Conservation (phyloP, 2,888 invertebrate genomes). For the Andrena minutula region DNA sequence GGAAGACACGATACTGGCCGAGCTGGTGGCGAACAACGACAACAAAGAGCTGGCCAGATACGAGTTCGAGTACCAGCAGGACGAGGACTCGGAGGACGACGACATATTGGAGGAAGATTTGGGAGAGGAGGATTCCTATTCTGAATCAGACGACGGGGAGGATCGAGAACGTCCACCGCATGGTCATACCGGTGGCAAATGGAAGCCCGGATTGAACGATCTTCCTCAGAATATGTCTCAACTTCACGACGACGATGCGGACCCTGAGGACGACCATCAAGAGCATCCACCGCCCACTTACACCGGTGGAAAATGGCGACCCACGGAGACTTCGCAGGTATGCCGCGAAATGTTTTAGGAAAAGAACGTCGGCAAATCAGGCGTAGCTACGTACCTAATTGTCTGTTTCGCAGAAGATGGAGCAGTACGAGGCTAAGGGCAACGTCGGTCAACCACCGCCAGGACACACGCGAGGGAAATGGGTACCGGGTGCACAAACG, state of each 20-base stretch:
- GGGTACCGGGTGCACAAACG: constrained; percentile 89
- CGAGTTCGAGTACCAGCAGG: constrained; percentile 78
- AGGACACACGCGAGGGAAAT: constrained; percentile 92
- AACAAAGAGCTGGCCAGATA: constrained; percentile 76
- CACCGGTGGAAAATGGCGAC: constrained; percentile 89
- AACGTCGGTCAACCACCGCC: constrained; percentile 86
- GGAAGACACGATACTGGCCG: constrained; percentile 79
- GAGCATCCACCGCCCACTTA: constrained; percentile 86
- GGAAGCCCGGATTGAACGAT: constrained; percentile 88
- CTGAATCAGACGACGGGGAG: constrained; percentile 87
- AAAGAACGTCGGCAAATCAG: background rate
- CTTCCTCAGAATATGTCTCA: constrained; percentile 75
- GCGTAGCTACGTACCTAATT: background rate
- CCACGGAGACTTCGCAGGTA: constrained; percentile 80
- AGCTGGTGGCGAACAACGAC: constrained; percentile 73
- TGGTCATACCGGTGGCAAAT: constrained; percentile 89
- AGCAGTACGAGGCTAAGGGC: constrained; percentile 76
- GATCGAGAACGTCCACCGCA: constrained; percentile 86
- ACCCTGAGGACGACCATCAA: constrained; percentile 75
- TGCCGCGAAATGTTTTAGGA: background rate
- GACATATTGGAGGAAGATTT: constrained; percentile 82
- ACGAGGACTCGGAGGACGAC: constrained; percentile 80
- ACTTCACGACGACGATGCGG: constrained; percentile 83
- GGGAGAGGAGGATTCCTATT: constrained; percentile 87
- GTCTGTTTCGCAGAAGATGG: constrained; percentile 70